Conservation (phyloP, 2,888 invertebrate species). For the Hanleya hanleyi region DNA sequence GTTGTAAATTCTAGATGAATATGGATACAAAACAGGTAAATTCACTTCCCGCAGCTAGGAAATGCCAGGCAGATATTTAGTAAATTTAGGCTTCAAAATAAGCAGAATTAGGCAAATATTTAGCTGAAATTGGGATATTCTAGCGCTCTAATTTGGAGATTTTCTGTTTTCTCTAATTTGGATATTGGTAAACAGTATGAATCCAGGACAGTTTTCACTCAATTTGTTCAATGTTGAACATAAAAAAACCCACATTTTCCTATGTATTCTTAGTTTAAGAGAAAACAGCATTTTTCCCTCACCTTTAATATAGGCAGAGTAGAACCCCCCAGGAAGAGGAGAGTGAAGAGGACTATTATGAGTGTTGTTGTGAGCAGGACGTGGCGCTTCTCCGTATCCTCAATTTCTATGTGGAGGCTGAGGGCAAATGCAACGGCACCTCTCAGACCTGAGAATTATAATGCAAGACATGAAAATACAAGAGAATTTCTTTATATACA, state of each 20-base stretch:
- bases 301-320: slow-evolving; percentile 96
- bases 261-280: background rate
- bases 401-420: slow-evolving; percentile 86
- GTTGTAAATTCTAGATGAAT: too few relatives aligned
- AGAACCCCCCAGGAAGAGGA: slow-evolving; percentile 95
- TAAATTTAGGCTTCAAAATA: too few relatives aligned
- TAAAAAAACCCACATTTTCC: too few relatives aligned
- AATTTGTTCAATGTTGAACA: background rate
- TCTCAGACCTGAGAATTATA: slow-evolving; percentile 83
- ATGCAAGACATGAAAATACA: background rate
- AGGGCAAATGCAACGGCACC: slow-evolving; percentile 99
- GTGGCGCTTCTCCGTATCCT: slow-evolving; percentile 89
- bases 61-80: too few relatives aligned
- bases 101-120: too few relatives aligned
- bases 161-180: too few relatives aligned
- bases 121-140: too few relatives aligned
- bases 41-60: too few relatives aligned
- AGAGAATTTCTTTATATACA: background rate
- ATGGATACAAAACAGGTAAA: too few relatives aligned
- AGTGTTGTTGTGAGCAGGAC: slow-evolving; percentile 98
- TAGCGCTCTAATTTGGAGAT: too few relatives aligned
- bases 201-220: background rate
- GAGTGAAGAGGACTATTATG: slow-evolving; percentile 97
- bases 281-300: slow-evolving; percentile 12
- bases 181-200: too few relatives aligned